A percentile compares a stretch with the other conserved stretches of the same genome.
phyloP scores from a whole-genome alignment of 2,888 invertebrate species.

The Sphaeridia pumilis region DNA sequence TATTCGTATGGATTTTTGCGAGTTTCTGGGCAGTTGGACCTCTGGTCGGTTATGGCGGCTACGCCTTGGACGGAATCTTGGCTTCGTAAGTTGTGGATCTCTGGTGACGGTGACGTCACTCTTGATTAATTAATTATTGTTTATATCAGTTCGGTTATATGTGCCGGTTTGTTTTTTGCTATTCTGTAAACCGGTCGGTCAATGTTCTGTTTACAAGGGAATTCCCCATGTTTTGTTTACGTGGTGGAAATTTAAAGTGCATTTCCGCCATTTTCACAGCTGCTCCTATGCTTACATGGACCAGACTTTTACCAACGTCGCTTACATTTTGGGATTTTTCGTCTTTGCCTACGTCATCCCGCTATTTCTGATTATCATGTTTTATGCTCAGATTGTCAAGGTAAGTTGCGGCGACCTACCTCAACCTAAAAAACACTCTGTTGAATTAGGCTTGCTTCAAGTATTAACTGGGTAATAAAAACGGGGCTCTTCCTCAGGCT shows the following conservation, averaged over 20 bases:
- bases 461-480: too few species aligned
- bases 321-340: conserved; percentile 69
- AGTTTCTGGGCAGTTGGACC: conserved; percentile 39
- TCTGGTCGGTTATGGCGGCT: conserved; percentile 40
- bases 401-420: conserved; percentile 17
- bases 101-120: not conserved
- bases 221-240: not conserved
- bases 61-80: conserved; percentile 27
- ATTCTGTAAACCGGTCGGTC: not conserved
- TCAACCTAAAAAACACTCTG: too few species aligned
- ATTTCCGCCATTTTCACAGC: conserved; percentile 7
- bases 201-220: not conserved
- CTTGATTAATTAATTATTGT: too few species aligned
- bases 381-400: conserved; percentile 77
- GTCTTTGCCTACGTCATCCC: conserved; percentile 65
- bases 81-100: conserved; percentile 15
- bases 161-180: not conserved
- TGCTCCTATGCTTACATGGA: conserved; percentile 79
- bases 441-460: too few species aligned
- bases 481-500: conserved; percentile 50
- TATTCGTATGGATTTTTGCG: conserved; percentile 41
- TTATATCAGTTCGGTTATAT: too few species aligned
- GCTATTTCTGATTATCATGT: conserved; percentile 66
- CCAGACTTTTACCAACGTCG: conserved; percentile 61
- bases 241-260: not conserved